A percentile compares a stretch with the other conserved stretches of the same genome.
These are phyloP conservation scores for Adrianichthys oophorus DNA, from an alignment of 2,797 vertebrate genomes.

Conservation along the genomic window DNA sequence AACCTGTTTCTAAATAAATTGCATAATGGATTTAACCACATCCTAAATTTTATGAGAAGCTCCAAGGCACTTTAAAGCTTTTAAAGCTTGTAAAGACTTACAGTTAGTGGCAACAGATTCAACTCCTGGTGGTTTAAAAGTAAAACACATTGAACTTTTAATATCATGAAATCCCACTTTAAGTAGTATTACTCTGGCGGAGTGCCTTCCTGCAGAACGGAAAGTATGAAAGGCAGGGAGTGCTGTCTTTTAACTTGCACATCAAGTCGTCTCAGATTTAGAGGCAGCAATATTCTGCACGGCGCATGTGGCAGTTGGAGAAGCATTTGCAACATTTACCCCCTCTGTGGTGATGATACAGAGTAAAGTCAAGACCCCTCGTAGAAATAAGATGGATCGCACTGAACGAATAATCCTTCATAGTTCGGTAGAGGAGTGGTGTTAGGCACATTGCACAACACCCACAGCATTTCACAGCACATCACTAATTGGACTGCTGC, in stretches of 20 bases:
- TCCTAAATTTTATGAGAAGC: constrained; percentile 53
- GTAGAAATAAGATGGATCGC: constrained; percentile 79
- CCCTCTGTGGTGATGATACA: constrained; percentile 62
- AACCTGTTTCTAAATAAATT: constrained; percentile 54
- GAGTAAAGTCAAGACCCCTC: constrained; percentile 75
- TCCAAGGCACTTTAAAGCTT: constrained; percentile 47
- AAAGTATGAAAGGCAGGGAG: constrained; percentile 61
- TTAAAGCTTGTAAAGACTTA: constrained; percentile 35
- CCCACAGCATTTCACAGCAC: constrained; percentile 76
- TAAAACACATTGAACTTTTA: constrained; percentile 68
- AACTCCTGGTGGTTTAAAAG: constrained; percentile 55
- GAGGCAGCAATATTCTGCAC: constrained; percentile 54
- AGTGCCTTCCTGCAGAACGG: constrained; percentile 56
- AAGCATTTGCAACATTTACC: constrained; percentile 71
- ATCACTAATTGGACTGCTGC: constrained; percentile 79
- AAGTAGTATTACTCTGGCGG: constrained; percentile 58
- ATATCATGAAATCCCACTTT: constrained; percentile 74
- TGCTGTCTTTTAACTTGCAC: constrained; percentile 70
- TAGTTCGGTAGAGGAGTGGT: constrained; percentile 76
- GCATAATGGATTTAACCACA: constrained; percentile 56
- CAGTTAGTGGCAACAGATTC: constrained; percentile 58
- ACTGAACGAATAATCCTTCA: constrained; percentile 78
- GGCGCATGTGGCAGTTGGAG: constrained; percentile 67
- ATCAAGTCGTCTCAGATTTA: constrained; percentile 73
- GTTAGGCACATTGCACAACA: constrained; percentile 73